These are phyloP conservation scores for Sebastes dallii DNA, from an alignment of 2,797 vertebrate species.

Conservation along the genomic window DNA sequence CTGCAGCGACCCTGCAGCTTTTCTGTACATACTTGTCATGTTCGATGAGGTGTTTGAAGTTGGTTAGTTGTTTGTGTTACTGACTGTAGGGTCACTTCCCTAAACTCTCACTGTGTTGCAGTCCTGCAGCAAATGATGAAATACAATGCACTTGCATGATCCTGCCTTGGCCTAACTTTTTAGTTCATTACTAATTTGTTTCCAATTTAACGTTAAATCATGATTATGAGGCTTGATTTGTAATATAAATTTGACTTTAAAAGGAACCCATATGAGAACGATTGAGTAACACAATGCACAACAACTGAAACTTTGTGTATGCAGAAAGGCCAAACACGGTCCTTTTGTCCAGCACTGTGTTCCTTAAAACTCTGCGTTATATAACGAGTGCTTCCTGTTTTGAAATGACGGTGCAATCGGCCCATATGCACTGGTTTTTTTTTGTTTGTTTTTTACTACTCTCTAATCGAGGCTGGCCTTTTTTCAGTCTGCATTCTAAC, in stretches of 20 bases:
- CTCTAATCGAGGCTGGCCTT: background rate
- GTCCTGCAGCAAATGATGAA: background rate
- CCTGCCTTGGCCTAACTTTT: background rate
- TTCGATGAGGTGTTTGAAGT: background rate
- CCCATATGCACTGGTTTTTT: background rate
- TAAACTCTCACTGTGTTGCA: conserved; percentile 3
- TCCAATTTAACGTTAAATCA: background rate
- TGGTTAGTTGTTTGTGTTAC: background rate
- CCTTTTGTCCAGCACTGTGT: conserved; percentile 10
- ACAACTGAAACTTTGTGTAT: background rate
- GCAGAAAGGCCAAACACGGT: conserved; percentile 21
- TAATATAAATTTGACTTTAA: background rate
- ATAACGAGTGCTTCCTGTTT: conserved; percentile 78
- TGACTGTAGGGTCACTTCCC: conserved; percentile 25
- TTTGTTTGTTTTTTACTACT: background rate
- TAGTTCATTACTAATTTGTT: background rate
- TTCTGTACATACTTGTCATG: background rate
- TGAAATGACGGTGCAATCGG: conserved; percentile 26
- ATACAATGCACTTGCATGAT: background rate
- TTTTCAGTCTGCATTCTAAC: background rate
- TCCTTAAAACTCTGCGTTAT: conserved; percentile 55
- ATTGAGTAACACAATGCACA: background rate
- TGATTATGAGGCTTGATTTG: background rate
- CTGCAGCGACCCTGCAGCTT: background rate
- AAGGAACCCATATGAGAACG: background rate